Evolutionary conservation across 1,140 invertebrate species (phyloP).

Genomic region (Eriocheir sinensis): DNA sequence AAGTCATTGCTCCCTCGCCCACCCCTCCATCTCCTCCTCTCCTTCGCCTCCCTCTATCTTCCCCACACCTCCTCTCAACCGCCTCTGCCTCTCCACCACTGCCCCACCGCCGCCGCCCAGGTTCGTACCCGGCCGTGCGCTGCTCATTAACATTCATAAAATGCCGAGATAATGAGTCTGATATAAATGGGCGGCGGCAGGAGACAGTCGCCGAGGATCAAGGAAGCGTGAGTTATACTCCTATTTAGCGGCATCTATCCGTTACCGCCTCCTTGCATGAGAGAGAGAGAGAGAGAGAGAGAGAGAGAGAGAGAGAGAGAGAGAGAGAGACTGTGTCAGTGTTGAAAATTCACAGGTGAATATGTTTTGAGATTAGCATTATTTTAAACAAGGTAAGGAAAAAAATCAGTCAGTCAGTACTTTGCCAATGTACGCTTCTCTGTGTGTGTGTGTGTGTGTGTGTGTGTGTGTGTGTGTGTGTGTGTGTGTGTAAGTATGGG

Average conservation of each 20-base stretch:
- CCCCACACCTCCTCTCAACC: too few relatives aligned
- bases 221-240: neutral
- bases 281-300: neutral
- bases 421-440: neutral
- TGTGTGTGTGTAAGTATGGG: too few relatives aligned
- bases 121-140: neutral
- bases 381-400: too few relatives aligned
- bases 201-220: slow-evolving; percentile 2
- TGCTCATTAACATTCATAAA: slow-evolving; percentile 6
- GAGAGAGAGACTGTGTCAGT: too few relatives aligned
- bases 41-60: too few relatives aligned
- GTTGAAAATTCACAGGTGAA: too few relatives aligned
- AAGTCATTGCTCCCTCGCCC: neutral
- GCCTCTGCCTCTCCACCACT: neutral
- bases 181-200: neutral
- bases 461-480: too few relatives aligned
- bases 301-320: too few relatives aligned
- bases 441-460: neutral
- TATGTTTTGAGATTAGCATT: too few relatives aligned
- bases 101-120: too few relatives aligned
- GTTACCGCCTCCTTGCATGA: too few relatives aligned
- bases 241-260: neutral
- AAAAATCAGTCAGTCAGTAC: too few relatives aligned
- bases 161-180: neutral
- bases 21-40: neutral